Conservation (phyloP, 2,888 invertebrate species). For the Drosophila mercatorum region DNA sequence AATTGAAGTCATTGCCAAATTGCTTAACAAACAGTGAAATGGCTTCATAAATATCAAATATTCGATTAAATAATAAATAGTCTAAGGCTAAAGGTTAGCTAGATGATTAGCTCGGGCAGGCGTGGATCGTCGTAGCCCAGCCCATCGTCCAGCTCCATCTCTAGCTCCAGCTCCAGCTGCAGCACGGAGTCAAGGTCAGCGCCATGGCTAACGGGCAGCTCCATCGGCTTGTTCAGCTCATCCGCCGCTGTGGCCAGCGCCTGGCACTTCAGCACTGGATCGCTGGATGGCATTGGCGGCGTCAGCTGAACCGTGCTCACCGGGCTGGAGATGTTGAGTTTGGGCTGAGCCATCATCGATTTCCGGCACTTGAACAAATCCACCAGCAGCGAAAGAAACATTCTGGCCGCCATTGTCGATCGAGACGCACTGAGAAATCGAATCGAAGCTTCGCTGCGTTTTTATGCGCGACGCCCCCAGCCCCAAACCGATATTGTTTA, state of each 20-base stretch:
- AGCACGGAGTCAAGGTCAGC: conserved; percentile 21
- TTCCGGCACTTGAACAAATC: conserved; percentile 50
- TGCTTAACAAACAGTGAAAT: conserved; percentile 10
- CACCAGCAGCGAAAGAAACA: conserved; percentile 49
- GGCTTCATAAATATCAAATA: neutral
- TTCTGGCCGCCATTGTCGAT: conserved; percentile 30
- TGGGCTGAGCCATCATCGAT: neutral
- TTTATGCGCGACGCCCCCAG: conserved; percentile 4
- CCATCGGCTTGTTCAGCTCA: neutral
- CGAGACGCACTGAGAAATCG: conserved; percentile 21
- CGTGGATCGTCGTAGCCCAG: conserved; percentile 65
- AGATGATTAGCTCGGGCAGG: conserved; percentile 62
- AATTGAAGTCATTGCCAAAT: conserved; percentile 35
- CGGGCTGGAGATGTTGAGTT: too few species aligned
- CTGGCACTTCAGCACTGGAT: neutral
- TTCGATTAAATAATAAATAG: neutral
- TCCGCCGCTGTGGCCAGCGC: neutral
- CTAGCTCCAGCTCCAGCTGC: conserved; percentile 13
- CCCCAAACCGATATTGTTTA: conserved; percentile 17
- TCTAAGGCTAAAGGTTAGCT: neutral
- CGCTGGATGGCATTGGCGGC: neutral
- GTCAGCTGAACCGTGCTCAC: neutral
- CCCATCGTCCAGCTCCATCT: conserved; percentile 13
- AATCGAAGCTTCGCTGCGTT: conserved; percentile 7
- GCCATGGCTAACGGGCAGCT: neutral